Conservation (phyloP, 2,797 vertebrate species). For the Synanceia verrucosa region DNA sequence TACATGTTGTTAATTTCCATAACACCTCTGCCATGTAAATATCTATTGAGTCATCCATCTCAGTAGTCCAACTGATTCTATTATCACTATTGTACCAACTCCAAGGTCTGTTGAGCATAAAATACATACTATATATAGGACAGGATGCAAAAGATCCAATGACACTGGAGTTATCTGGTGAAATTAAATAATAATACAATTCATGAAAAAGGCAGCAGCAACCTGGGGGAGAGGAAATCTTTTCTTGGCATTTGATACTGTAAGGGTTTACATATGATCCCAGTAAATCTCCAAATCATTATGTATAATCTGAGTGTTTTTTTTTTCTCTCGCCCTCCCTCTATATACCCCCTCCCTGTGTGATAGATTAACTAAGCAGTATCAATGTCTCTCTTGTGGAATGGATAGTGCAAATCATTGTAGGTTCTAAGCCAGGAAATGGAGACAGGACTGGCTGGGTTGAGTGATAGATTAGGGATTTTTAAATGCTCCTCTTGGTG, state of each 20-base stretch:
- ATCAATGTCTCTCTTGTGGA: conserved; percentile 60
- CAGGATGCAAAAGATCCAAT: conserved; percentile 53
- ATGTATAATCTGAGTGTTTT: conserved; percentile 54
- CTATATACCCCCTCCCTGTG: conserved; percentile 6
- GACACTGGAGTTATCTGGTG: conserved; percentile 54
- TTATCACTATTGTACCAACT: conserved; percentile 57
- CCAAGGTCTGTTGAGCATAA: conserved; percentile 31
- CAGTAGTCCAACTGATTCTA: conserved; percentile 42
- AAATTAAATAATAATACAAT: conserved; percentile 61
- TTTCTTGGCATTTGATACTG: conserved; percentile 40
- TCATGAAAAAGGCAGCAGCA: conserved; percentile 13
- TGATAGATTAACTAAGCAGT: conserved; percentile 58
- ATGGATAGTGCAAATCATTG: conserved; percentile 57
- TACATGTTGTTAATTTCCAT: conserved; percentile 4
- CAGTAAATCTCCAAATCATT: conserved; percentile 56
- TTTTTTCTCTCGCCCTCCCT: background rate
- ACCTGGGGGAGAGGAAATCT: conserved; percentile 6
- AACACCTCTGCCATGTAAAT: conserved; percentile 27
- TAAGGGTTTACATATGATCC: conserved; percentile 59
- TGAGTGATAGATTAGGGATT: conserved; percentile 77
- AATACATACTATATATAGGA: conserved; percentile 51
- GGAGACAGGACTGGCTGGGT: conserved; percentile 61
- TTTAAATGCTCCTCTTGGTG: conserved; percentile 78
- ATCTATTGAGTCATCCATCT: conserved; percentile 18
- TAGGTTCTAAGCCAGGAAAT: conserved; percentile 57